Conservation (phyloP, 2,888 invertebrate species). For the Patella depressa region DNA sequence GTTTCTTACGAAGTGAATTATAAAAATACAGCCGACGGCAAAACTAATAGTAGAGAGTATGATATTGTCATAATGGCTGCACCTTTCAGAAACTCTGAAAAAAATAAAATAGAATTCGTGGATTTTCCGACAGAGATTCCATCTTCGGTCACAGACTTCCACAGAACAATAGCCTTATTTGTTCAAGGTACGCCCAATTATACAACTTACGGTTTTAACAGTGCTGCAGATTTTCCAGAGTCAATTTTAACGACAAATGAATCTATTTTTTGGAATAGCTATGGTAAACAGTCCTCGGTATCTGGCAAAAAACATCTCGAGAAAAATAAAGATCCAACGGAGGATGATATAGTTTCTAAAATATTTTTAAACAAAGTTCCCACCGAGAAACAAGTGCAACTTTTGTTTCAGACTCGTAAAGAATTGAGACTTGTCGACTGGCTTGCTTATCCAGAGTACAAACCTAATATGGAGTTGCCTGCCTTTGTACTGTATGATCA, state of each 20-base stretch:
- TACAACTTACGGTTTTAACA: slow-evolving; percentile 71
- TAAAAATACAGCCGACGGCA: slow-evolving; percentile 20
- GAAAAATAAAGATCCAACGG: slow-evolving; percentile 47
- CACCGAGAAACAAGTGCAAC: slow-evolving; percentile 70
- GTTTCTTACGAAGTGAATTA: slow-evolving; percentile 55
- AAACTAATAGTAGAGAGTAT: slow-evolving; percentile 64
- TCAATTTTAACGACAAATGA: slow-evolving; percentile 73
- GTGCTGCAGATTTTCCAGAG: slow-evolving; percentile 61
- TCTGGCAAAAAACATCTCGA: slow-evolving; percentile 47
- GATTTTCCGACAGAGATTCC: slow-evolving; percentile 66
- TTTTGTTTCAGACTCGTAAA: slow-evolving; percentile 71
- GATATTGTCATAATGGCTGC: slow-evolving; percentile 77
- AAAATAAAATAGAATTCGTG: slow-evolving; percentile 72
- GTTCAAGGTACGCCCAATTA: slow-evolving; percentile 74
- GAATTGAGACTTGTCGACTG: slow-evolving; percentile 59
- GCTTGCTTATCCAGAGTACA: slow-evolving; percentile 65
- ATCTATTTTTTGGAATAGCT: slow-evolving; percentile 73
- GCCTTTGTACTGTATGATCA: slow-evolving; percentile 74
- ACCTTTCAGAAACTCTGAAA: slow-evolving; percentile 71
- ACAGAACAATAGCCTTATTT: slow-evolving; percentile 75
- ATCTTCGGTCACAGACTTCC: slow-evolving; percentile 66
- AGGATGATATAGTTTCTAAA: slow-evolving; percentile 73
- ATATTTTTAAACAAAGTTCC: slow-evolving; percentile 75
- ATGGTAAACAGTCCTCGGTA: slow-evolving; percentile 69
- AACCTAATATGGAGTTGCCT: slow-evolving; percentile 62